Evolutionary conservation across 2,888 invertebrate species (phyloP), one percentile per base, ranked within the genome.

Genomic region (Coelopa pilipes): DNA sequence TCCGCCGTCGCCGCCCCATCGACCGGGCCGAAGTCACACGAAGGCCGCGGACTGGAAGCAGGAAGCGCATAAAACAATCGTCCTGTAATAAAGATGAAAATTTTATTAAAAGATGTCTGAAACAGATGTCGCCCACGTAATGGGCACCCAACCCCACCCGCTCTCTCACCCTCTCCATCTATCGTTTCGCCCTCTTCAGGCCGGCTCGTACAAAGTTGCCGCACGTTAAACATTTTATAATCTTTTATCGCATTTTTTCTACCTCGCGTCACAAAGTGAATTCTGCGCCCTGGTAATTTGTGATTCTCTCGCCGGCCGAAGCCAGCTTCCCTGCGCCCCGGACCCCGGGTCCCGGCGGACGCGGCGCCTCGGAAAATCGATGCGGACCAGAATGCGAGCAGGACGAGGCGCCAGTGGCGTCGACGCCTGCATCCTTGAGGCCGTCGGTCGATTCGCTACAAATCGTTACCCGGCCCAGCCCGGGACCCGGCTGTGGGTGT

Each of bases 81-180:
- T 86, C 85, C 84, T 82, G 86, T 86, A 88, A 88, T 88, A 88
- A 87, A 87, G 88, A 88, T 88, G 88, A 88, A 87, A 87, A 87
- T 88, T 88, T 87, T 88, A 88, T 88, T 88, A 88, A 88, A 87
- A 87, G 87, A 87, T 88, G 88, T 88, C 88, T 84, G 82, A 85
- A 87, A 84, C 88, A 88, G 88, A 88, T 88, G 88, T 86, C 86
- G 82, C 84, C 73, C 73, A 67, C 77, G 76, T 77, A 76, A 70
- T 15, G 69, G 59, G 46, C 74, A 69, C 66, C 75, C 34, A 74
- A 73, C 73, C 70, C 72, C 34, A 7, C 34, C 34, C 34, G 2
- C 34, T 34, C 34, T 72, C 69, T 67, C 71, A 67, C 72, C 62
- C 74, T 65, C 74, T 72, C 47, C 57, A 0, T 45, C 59, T n/a